Conservation (phyloP, 2,113 vertebrate genomes). For the Brachyhypopomus gauderio region DNA sequence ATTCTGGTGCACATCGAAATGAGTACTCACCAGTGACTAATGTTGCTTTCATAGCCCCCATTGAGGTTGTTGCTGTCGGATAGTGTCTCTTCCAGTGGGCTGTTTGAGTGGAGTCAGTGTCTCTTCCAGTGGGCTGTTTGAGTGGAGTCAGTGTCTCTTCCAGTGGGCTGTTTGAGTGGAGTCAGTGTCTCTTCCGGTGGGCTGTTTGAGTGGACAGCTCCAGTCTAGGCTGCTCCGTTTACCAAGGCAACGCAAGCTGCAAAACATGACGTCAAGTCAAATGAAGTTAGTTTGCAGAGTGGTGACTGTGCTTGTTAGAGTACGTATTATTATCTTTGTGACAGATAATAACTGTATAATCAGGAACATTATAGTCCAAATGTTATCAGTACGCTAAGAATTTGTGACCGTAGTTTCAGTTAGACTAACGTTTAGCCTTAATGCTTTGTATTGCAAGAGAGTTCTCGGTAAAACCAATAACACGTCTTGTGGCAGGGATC, state of each 20-base stretch:
- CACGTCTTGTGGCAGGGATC: no score
- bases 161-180: constrained; percentile 2
- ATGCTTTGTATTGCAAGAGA: no score
- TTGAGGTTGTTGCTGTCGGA: background rate
- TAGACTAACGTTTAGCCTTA: no score
- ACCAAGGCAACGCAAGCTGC: background rate
- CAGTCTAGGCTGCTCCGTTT: background rate
- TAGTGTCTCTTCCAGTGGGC: background rate
- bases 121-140: background rate
- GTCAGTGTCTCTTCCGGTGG: background rate
- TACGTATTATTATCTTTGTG: no score
- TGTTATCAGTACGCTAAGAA: no score
- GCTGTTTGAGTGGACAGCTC: constrained; percentile 37
- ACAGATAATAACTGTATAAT: no score
- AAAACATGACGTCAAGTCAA: constrained; percentile 10
- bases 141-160: background rate
- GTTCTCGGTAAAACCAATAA: no score
- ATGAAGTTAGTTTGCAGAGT: no score
- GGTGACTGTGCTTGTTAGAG: no score
- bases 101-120: constrained; percentile 5
- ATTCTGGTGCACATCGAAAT: background rate
- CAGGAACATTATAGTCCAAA: no score
- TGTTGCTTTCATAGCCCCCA: constrained; percentile 13
- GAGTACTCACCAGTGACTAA: constrained; percentile 40
- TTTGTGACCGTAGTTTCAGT: no score